Evolutionary conservation across 2,888 invertebrate genomes (phyloP), one percentile per base, ranked within the genome.

Genomic region (Cyclophora albipunctata): DNA sequence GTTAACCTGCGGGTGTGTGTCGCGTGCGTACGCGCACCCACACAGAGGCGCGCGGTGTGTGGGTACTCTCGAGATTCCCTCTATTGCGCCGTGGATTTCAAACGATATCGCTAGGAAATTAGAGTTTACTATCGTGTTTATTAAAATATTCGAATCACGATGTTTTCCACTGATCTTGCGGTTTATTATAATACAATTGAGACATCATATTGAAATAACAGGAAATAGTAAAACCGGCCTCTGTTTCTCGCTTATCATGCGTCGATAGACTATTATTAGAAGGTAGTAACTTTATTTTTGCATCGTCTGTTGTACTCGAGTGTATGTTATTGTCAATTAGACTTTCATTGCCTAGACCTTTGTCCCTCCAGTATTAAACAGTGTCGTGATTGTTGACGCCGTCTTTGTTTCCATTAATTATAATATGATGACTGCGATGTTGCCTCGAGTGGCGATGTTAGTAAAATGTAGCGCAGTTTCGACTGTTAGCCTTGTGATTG

Each of bases 1-100:
- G 78, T 76, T 81, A 74, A 80, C 80, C 79, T 77, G 74, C 62
- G 64, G 62, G 58, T 64, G 56, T 53, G 51, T 45, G 51, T 52
- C 52, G 55, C 52, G 63, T 66, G 71, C 65, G 66, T 64, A 65
- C 62, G 64, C 64, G 67, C 63, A 55, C 34, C 52, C 48, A 37
- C 37, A 37, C 37, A 4, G 37, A 37, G 37, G n/a, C 47, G 43
- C 34, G 20, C 37, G 41, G 48, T 52, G 52, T 49, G 54, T 42
- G 50, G 47, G 41, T 42, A 53, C 48, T 54, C 53, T 53, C 45
- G 49, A 54, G 53, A 53, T 59, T 51, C 54, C 50, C 45, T 52
- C 46, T 54, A 50, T 52, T 58, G 55, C 55, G 53, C 55, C 50
- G 57, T 46, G 47, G 55, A 45, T 48, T 54, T 37, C 20, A 37